These are phyloP conservation scores for Coelogynopora nodosa DNA, from an alignment of 2,888 invertebrate species.

Conservation along the genomic window DNA sequence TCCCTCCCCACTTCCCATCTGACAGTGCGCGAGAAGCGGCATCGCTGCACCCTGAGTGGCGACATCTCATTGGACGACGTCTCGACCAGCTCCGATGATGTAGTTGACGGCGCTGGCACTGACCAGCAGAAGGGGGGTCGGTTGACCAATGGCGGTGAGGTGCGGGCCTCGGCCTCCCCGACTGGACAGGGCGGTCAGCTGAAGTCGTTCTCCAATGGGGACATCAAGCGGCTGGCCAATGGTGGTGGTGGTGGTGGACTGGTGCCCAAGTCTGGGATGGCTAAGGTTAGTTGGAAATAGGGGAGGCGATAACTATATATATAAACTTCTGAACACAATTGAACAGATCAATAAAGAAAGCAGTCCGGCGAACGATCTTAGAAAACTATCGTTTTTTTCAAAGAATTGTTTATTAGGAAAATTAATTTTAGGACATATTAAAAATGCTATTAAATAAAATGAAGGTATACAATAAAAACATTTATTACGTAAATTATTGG, in stretches of 20 bases:
- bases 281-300: background rate
- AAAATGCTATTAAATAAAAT: too few species aligned
- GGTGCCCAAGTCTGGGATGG: background rate
- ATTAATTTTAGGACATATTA: too few species aligned
- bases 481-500: too few species aligned
- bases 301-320: too few species aligned
- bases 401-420: too few species aligned
- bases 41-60: background rate
- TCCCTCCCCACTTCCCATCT: background rate
- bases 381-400: too few species aligned
- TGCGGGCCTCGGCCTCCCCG: background rate
- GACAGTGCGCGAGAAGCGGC: background rate
- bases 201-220: background rate
- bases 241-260: background rate
- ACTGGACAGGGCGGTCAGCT: background rate
- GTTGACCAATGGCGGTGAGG: background rate
- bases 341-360: too few species aligned
- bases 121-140: background rate
- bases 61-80: background rate
- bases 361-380: too few species aligned
- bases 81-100: background rate
- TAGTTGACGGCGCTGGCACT: background rate
- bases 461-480: too few species aligned
- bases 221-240: background rate
- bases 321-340: too few species aligned